Base-by-base conservation (phyloP, 2,113 vertebrate species). In the Pterocles orientalis region DNA sequence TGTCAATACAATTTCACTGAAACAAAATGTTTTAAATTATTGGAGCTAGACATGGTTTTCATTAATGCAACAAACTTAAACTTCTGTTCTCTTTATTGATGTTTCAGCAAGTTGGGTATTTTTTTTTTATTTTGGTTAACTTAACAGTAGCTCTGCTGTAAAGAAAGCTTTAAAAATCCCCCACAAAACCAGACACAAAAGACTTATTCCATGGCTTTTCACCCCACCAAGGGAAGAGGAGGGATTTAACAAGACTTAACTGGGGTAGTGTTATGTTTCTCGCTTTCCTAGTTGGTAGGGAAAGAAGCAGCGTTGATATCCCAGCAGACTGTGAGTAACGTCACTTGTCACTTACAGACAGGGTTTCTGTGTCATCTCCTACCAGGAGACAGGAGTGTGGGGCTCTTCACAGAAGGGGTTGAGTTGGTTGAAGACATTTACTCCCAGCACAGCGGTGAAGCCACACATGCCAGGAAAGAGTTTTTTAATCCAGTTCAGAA, bases 401-500 rank as follows among this genome's bases (percentile, higher is more conserved):
- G 50, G 58, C 79, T 69, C 34, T 26, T 11, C 72, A 14, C 66
- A 51, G 25, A 14, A 21, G 8, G 54, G 45, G 3, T 19, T 51
- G 48, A 50, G 18, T 7, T 53, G 56, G 15, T 13, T 18, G 45
- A 6, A 65, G 75, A 1, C 88, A 12, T 48, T 95, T 78, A 58
- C 78, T 61, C 66, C 5, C 2, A 12, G 34, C n/a, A 3, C 75
- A 69, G 80, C 43, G 80, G 47, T 19, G 25, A 17, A 78, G 33
- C 51, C 68, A 84, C 86, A 43, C 72, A 18, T 1, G 18, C 10
- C 56, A 7, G 34, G 12, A 47, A 34, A 50, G 26, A 20, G 4
- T 77, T 65, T 71, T 34, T 66, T 65, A 12, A 79, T 9, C 28
- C 31, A 17, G 81, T 91, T 68, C 92, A 86, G 92, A 91, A 85